Evolutionary conservation across 2,888 invertebrate genomes (phyloP), one percentile per base, ranked within the genome.

Genomic region (Xestia xanthographa): DNA sequence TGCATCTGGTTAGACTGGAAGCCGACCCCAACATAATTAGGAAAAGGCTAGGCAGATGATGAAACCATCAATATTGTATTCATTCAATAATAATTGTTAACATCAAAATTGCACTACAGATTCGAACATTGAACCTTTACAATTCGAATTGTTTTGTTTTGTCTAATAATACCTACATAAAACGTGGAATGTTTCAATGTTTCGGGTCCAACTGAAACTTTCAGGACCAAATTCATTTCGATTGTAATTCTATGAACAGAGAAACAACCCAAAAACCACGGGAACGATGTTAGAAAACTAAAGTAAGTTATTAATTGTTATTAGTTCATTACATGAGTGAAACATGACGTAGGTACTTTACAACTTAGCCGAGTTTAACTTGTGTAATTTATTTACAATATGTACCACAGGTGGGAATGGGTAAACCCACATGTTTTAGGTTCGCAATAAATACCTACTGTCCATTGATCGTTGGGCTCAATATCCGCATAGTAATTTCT

Each of bases 241-340:
- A 29, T 45, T 62, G 38, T 63, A 73, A 80, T 48, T 77, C 5
- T 80, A 56, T 80, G 73, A 80, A 17, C n/a, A 48, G 20, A 53
- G 38, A 48, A 63, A 80, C 53, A 56, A 72, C 80, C 20, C 45
- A n/a, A 53, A 77, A 77, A 48, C 81, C 63, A 48, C 53, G 12
- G 26, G 14, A 41, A 73, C 41, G 22, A 65, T 81, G 45, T 56
- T 48, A 48, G 53, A 63, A n/a, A 38, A 41, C 34, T 48, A 65
- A 56, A 77, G 72, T 62, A 75, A 62, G 68, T 84, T 66, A 53
- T 63, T 75, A 74, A 78, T 66, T 74, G 68, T 75, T 81, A 53
- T 34, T 26, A 43, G 65, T 26, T 63, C n/a, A 70, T 72, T 72
- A 72, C 78, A 62, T 43, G n/a, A 65, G 63, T 72, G 26, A 80